These are phyloP conservation scores for Eublepharis macularius DNA, from an alignment of 2,113 vertebrate genomes.

Conservation along the genomic window DNA sequence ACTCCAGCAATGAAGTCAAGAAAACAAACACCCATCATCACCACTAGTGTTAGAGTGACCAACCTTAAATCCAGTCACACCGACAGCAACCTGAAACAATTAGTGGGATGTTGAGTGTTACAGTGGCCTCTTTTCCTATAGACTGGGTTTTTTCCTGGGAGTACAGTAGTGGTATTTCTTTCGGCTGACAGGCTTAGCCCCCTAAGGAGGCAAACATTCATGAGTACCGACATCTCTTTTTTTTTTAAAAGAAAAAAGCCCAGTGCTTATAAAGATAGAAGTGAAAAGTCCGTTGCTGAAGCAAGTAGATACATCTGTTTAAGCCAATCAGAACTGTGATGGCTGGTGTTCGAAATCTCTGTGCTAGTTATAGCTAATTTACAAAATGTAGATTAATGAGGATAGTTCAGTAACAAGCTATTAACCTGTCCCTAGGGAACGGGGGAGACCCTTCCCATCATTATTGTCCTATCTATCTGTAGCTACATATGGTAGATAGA, in stretches of 20 bases:
- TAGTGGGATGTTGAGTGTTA: neutral
- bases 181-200: too few species aligned
- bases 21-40: neutral
- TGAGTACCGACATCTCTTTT: too few species aligned
- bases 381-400: neutral
- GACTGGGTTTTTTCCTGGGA: too few species aligned
- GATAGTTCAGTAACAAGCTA: constrained; percentile 26
- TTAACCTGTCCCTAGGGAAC: constrained; percentile 31
- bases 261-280: too few species aligned
- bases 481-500: neutral
- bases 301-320: neutral
- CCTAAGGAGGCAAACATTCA: too few species aligned
- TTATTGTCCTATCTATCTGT: constrained; percentile 34
- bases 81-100: neutral
- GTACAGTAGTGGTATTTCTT: too few species aligned
- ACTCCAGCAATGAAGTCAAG: neutral
- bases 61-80: neutral
- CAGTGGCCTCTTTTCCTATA: neutral
- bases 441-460: constrained; percentile 8
- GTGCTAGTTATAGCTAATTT: constrained; percentile 39
- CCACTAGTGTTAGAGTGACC: neutral
- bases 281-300: neutral
- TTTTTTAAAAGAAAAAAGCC: too few species aligned
- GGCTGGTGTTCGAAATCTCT: neutral
- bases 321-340: constrained; percentile 5